Conservation (phyloP, 2,113 vertebrate genomes). For the Speoplatyrhinus poulsoni region DNA sequence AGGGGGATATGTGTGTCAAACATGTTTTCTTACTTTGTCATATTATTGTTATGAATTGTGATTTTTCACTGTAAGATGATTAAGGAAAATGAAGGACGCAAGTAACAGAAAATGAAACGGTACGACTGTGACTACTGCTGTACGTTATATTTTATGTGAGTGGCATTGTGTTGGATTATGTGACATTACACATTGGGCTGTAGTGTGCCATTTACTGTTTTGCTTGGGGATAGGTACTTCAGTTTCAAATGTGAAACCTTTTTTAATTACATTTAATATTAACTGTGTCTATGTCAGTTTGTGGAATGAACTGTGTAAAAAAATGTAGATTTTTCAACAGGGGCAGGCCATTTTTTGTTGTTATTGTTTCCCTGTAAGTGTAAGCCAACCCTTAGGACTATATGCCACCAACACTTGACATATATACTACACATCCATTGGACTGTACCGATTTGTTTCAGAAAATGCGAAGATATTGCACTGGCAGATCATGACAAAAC, state of each 20-base stretch:
- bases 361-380: constrained; percentile 39
- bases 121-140: constrained; percentile 29
- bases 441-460: constrained; percentile 55
- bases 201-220: constrained; percentile 66
- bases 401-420: constrained; percentile 12
- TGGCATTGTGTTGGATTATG: constrained; percentile 37
- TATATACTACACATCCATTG: constrained; percentile 59
- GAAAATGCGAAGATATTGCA: constrained; percentile 62
- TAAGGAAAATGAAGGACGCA: constrained; percentile 65
- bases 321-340: constrained; percentile 15
- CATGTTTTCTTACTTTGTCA: constrained; percentile 64
- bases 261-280: constrained; percentile 30
- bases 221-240: constrained; percentile 52
- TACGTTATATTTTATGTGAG: constrained; percentile 44
- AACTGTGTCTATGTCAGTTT: constrained; percentile 42
- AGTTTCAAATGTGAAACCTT: constrained; percentile 75
- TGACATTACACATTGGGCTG: constrained; percentile 59
- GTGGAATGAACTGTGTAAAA: constrained; percentile 22
- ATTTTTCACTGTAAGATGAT: constrained; percentile 60
- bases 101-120: constrained; percentile 21
- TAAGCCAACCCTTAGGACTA: background rate
- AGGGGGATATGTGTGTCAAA: constrained; percentile 42
- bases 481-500: constrained; percentile 50
- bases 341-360: constrained; percentile 24
- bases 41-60: constrained; percentile 65